Base-by-base conservation (phyloP, 2,888 invertebrate species). In the Barypeithes pellucidus region DNA sequence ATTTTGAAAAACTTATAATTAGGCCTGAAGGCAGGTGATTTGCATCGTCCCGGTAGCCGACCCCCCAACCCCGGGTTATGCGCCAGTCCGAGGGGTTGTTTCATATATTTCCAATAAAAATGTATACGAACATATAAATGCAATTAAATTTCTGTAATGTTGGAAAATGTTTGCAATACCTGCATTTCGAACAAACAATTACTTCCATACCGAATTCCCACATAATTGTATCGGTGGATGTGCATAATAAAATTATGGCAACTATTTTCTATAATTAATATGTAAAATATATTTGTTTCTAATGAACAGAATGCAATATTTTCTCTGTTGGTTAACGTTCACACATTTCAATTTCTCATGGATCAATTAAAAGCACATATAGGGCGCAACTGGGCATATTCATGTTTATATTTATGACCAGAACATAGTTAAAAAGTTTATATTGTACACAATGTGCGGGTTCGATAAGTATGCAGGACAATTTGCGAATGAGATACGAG, bases 181-280 rank as follows among this genome's bases (percentile, higher is more conserved):
- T 59, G 16, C 14, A 57, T 18, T 29, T 5, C 22, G 14, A n/a
- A 45, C 24, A 18, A 47, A 24, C 52, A 52, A 52, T 52, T 52
- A 52, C n/a, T n/a, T 24, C 12, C 29, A 29, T 11, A 24, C n/a
- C 24, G n/a, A 12, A 52, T 52, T 52, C 52, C 14, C 52, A 52
- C 52, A 52, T 22, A 24, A 52, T 36, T 65, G 36, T 65, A 11
- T 65, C 16, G 12, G 12, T 52, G 18, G 8, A 36, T n/a, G 1
- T n/a, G 33, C 22, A 60, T 22, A 16, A 18, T 60, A 60, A 22
- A 41, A 22, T 22, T 5, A 41, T 41, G 41, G 41, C 3, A 39
- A 41, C n/a, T 41, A 60, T 60, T 60, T 52, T 52, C 52, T 24
- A 24, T 52, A 52, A 52, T 52, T 24, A 52, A 52, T 52, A 52